Percentiles rank a stretch among this genome's conserved stretches.
These are phyloP conservation scores for Astropecten irregularis DNA, from an alignment of 53 echinoderm and acorn worm genomes.

Conservation along the genomic window DNA sequence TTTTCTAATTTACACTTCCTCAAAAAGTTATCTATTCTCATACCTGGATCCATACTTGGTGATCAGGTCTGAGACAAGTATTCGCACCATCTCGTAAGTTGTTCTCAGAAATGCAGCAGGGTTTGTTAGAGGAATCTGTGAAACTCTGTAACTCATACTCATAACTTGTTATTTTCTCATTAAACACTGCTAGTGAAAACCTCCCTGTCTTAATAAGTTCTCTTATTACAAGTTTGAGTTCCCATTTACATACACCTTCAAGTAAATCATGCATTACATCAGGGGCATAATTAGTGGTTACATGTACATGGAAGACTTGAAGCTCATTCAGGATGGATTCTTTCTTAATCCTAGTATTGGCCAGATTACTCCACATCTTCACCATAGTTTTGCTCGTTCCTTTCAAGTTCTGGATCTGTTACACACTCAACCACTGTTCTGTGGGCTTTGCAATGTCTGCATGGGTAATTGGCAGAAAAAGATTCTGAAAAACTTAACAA, in stretches of 20 bases:
- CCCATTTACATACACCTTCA: too few species aligned
- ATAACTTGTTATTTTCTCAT: slow-evolving; percentile 61
- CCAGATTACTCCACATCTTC: slow-evolving; percentile 49
- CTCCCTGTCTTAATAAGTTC: too few species aligned
- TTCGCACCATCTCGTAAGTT: too few species aligned
- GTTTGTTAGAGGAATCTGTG: slow-evolving; percentile 10
- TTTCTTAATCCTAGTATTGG: slow-evolving; percentile 46
- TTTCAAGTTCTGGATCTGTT: slow-evolving; percentile 43
- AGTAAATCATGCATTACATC: too few species aligned
- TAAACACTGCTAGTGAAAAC: slow-evolving; percentile 37
- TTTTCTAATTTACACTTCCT: too few species aligned
- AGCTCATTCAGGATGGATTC: slow-evolving; percentile 55
- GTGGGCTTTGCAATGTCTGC: slow-evolving; percentile 60
- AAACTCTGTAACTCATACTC: slow-evolving; percentile 53
- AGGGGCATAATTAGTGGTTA: too few species aligned
- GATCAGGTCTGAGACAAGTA: too few species aligned
- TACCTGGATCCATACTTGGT: too few species aligned
- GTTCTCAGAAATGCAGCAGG: slow-evolving; percentile 12
- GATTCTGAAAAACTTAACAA: slow-evolving; percentile 69
- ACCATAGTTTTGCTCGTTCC: slow-evolving; percentile 65
- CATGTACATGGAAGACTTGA: slow-evolving; percentile 62
- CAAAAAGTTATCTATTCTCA: too few species aligned
- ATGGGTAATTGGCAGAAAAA: slow-evolving; percentile 65
- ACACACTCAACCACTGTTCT: slow-evolving; percentile 41
- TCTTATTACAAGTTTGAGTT: too few species aligned